Percentiles rank a stretch among this genome's conserved stretches.
Evolutionary conservation across 23 tunicate species (phyloP).

Genomic region (Phallusia fumigata): DNA sequence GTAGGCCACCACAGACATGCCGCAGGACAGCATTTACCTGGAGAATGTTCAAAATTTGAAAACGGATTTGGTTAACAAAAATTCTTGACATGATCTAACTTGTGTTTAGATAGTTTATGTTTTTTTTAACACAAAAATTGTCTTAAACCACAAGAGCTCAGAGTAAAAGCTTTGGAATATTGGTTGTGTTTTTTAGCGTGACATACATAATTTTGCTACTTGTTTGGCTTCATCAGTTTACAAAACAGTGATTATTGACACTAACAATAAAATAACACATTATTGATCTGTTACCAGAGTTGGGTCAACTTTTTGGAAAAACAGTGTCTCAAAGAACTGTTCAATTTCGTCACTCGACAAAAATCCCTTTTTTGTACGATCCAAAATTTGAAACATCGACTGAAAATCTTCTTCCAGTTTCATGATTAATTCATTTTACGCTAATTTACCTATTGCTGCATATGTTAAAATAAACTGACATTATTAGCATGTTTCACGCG

Average conservation of each 20-base stretch:
- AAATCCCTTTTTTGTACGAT: constrained; percentile 43
- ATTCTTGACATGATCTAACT: no score
- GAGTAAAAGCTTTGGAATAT: no score
- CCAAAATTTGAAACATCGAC: constrained; percentile 60
- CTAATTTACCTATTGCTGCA: not conserved
- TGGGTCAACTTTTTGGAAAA: constrained; percentile 29
- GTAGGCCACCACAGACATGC: not conserved
- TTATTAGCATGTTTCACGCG: not conserved
- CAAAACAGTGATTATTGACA: no score
- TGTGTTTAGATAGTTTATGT: no score
- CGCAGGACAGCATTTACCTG: constrained; percentile 55
- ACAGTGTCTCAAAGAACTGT: constrained; percentile 49
- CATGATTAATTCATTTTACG: constrained; percentile 26
- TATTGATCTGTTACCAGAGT: constrained; percentile 44
- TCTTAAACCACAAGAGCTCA: no score
- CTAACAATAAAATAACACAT: constrained; percentile 10
- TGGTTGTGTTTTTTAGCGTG: no score
- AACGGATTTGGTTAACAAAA: no score
- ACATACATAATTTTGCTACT: no score
- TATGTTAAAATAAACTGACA: not conserved
- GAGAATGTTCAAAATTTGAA: not conserved
- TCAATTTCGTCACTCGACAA: constrained; percentile 44
- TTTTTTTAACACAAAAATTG: no score
- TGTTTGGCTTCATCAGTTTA: no score
- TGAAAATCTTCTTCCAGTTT: constrained; percentile 54